These are phyloP conservation scores for Zapornia atra DNA, from an alignment of 2,113 vertebrate species.

Conservation along the genomic window DNA sequence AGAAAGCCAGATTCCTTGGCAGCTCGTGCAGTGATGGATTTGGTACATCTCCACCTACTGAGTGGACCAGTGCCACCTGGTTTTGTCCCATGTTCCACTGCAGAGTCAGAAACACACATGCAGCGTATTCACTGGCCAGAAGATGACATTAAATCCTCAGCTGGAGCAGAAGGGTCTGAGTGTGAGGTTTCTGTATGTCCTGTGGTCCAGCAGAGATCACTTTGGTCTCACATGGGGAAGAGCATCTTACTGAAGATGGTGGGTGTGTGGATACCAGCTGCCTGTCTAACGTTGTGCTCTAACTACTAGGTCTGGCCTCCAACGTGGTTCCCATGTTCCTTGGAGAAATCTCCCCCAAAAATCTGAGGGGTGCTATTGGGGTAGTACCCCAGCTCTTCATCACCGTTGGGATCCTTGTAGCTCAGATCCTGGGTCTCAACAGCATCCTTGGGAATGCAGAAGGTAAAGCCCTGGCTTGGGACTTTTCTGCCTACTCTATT, in stretches of 20 bases:
- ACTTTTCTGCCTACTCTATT: rapidly evolving
- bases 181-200: background rate
- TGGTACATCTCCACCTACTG: background rate
- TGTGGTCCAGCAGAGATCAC: background rate
- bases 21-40: background rate
- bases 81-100: background rate
- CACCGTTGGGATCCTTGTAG: slow-evolving; percentile 87
- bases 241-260: background rate
- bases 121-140: background rate
- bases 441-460: slow-evolving; percentile 78
- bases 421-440: slow-evolving; percentile 88
- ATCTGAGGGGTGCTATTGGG: slow-evolving; percentile 87
- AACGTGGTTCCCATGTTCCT: slow-evolving; percentile 96
- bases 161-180: background rate
- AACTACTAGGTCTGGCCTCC: slow-evolving; percentile 86
- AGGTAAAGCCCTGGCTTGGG: slow-evolving; percentile 67
- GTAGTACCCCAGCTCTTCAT: slow-evolving; percentile 92
- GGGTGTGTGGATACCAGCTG: background rate
- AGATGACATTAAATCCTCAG: background rate
- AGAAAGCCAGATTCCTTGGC: background rate
- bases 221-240: rapidly evolving
- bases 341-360: slow-evolving; percentile 92
- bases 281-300: background rate
- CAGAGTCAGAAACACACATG: background rate
- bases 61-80: background rate